Conservation (phyloP, 2,113 vertebrate genomes). For the Atrichornis clamosus region DNA sequence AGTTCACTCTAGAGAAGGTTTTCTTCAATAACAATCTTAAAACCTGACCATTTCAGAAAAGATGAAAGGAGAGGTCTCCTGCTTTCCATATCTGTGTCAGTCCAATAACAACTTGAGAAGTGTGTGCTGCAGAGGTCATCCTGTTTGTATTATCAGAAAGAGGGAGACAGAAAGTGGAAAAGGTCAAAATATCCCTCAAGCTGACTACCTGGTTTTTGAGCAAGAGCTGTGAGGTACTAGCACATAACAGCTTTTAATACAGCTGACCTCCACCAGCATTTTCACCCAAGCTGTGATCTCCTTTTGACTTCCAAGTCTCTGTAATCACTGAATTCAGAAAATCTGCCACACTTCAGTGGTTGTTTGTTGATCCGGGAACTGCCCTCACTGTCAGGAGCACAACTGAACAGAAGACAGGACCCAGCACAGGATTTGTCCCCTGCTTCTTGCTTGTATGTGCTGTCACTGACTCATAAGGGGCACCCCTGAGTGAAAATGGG, state of each 20-base stretch:
- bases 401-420: background rate
- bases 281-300: background rate
- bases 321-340: background rate
- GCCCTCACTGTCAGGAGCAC: background rate
- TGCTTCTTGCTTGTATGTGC: background rate
- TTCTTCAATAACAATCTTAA: background rate
- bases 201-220: background rate
- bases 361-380: background rate
- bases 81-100: background rate
- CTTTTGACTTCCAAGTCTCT: background rate
- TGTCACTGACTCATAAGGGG: background rate
- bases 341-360: background rate
- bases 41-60: background rate
- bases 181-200: background rate
- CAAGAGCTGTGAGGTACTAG: background rate
- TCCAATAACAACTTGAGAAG: background rate
- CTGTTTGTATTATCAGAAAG: background rate
- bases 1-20: background rate
- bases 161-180: background rate
- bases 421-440: background rate
- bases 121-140: background rate
- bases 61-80: background rate
- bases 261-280: background rate
- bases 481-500: background rate
- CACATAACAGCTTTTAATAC: background rate